A percentile compares a stretch with the other conserved stretches of the same genome.
phyloP scores from a whole-genome alignment of 2,888 invertebrate genomes.

The Agrochola lota region DNA sequence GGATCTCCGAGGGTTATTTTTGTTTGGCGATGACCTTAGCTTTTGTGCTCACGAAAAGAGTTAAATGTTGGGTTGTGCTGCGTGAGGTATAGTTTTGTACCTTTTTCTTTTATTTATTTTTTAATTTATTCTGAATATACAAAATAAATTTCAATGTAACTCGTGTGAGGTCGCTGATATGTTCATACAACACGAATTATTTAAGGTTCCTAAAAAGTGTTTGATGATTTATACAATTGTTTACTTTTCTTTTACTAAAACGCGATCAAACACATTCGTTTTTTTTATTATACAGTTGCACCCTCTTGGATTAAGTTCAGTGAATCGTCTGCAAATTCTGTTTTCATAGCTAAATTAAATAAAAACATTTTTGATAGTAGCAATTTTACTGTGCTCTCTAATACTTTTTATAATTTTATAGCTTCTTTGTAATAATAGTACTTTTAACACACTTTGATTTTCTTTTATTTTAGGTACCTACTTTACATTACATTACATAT shows the following conservation, averaged over 20 bases:
- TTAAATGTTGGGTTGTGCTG: constrained; percentile 45
- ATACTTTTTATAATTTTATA: too few species aligned
- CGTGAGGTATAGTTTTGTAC: constrained; percentile 42
- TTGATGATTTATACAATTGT: not conserved
- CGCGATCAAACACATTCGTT: not conserved
- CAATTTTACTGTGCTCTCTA: too few species aligned
- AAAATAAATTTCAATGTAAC: constrained; percentile 16
- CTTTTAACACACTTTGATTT: not conserved
- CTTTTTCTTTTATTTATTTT: constrained; percentile 18
- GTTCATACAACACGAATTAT: not conserved
- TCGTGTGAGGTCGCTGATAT: constrained; percentile 36
- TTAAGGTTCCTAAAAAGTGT: not conserved
- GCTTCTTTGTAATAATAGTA: too few species aligned
- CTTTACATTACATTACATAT: too few species aligned
- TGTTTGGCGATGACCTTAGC: constrained; percentile 72
- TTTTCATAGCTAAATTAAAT: constrained; percentile 11
- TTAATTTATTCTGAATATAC: constrained; percentile 1
- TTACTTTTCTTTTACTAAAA: not conserved
- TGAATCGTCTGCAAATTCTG: constrained; percentile 2
- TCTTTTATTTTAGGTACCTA: not conserved
- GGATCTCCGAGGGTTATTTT: constrained; percentile 68
- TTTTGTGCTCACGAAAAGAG: constrained; percentile 67
- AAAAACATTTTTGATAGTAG: not conserved
- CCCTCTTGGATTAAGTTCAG: not conserved
- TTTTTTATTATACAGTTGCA: not conserved